Base-by-base conservation (phyloP, 2,113 vertebrate species). In the Chloropsis cyanopogon region DNA sequence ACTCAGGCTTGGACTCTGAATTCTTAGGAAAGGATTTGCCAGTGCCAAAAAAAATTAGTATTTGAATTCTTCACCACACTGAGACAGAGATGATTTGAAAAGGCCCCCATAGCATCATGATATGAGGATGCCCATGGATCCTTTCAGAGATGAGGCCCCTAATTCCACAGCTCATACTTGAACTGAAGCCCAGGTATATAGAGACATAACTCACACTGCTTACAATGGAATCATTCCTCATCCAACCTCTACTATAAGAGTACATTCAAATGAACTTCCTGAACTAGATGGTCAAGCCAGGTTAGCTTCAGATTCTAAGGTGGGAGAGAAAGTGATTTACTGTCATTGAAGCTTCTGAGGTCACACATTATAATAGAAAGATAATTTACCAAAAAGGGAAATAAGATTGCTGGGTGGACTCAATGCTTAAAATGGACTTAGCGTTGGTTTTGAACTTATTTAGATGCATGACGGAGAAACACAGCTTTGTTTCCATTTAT, bases 381-480 rank as follows among this genome's bases (percentile, higher is more conserved):
- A 92, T 93, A 91, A 94, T 94, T 82, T 95, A 72, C 93, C 86
- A 87, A 93, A 97, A 96, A 95, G 65, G 46, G 65, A 85, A 77
- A 61, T 95, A 96, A 96, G 97, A 97, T 97, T 98, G 85, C 95
- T 97, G 96, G 96, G 97, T 93, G 94, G 95, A 96, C 88, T 63
- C 56, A 2, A 65, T 75, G 96, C 95, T 96, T 95, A 97, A 97
- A 97, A 97, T 91, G 87, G 80, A 96, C 23, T 94, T 72, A 90
- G 78, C 64, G 84, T 82, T 93, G 94, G 91, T 95, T 97, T 95
- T 94, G 82, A 95, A 94, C 80, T 94, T 97, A 97, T 96, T 96
- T 96, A 97, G 96, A 95, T 66, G 50, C 50, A 39, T 12, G 86
- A 93, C 7, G 46, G 79, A 95, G 90, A 95, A 97, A 83, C 56